Percentiles rank a stretch among this genome's conserved stretches.
Evolutionary conservation across 2,888 invertebrate genomes (phyloP).

Genomic region (Eremobia ochroleuca): DNA sequence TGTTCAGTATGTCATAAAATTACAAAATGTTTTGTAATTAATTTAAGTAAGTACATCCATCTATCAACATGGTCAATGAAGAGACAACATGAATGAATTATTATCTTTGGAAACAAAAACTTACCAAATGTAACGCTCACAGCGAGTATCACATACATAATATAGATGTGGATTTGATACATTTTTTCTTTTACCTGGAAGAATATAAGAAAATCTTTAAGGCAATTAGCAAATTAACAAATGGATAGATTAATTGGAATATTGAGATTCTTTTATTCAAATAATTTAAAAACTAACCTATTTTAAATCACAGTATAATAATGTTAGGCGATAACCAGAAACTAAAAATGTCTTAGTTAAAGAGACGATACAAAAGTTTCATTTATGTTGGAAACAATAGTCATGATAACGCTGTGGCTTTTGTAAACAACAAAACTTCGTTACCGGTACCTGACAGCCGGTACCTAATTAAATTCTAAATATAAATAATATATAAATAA

Average conservation of each 20-base stretch:
- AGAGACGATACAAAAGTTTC: not conserved
- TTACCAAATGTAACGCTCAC: slow-evolving; percentile 29
- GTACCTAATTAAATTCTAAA: not conserved
- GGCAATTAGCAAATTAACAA: not conserved
- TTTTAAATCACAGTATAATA: slow-evolving; percentile 2
- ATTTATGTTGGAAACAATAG: not conserved
- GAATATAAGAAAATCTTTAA: not conserved
- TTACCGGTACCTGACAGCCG: not conserved
- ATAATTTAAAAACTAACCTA: not conserved
- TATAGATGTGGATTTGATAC: slow-evolving; percentile 28
- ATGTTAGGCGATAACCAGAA: not conserved
- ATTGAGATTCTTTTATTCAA: not conserved
- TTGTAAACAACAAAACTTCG: slow-evolving; percentile 11
- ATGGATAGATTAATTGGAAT: not conserved
- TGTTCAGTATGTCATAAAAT: not conserved
- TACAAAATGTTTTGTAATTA: not conserved
- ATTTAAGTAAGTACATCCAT: not conserved
- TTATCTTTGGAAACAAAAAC: slow-evolving; percentile 6
- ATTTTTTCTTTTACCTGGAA: slow-evolving; percentile 23
- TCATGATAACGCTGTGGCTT: not conserved
- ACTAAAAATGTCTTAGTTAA: not conserved
- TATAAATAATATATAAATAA: no score
- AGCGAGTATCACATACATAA: slow-evolving; percentile 16
- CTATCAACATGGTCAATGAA: not conserved
- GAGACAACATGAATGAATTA: not conserved